Conservation (phyloP, 2,113 vertebrate genomes). For the Odocoileus virginianus region DNA sequence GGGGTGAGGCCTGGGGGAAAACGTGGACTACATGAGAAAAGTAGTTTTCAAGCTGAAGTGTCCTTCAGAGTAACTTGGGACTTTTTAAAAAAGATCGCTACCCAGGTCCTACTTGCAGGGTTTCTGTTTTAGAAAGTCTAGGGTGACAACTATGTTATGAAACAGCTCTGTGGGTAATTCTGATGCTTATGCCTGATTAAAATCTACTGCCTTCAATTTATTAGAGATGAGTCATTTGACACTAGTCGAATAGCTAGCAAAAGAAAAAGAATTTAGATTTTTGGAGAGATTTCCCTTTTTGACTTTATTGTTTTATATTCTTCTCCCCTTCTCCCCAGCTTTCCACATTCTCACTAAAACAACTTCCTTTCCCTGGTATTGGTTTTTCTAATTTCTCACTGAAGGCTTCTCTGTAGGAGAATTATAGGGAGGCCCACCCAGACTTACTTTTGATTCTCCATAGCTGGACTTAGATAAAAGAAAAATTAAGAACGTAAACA, state of each 20-base stretch:
- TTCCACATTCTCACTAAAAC: background rate
- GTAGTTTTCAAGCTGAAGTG: background rate
- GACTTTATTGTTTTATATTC: background rate
- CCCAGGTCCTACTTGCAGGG: background rate
- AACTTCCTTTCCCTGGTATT: background rate
- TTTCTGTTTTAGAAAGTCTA: background rate
- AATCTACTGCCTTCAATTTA: background rate
- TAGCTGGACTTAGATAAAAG: slow-evolving; percentile 54
- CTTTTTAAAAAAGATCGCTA: background rate
- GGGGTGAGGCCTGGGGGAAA: background rate
- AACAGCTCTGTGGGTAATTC: background rate
- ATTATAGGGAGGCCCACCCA: background rate
- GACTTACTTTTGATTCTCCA: background rate
- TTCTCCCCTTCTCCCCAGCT: background rate
- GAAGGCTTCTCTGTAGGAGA: background rate
- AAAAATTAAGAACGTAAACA: slow-evolving; percentile 60
- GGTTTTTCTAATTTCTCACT: background rate
- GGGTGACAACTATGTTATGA: background rate
- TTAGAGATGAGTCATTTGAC: background rate
- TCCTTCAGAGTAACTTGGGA: background rate
- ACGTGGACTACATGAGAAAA: background rate
- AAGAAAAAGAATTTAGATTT: background rate
- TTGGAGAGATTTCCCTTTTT: background rate
- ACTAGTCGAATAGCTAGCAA: background rate
- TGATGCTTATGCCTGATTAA: background rate